phyloP scores from a whole-genome alignment of 2,797 vertebrate species.

The Apodemus agrarius region DNA sequence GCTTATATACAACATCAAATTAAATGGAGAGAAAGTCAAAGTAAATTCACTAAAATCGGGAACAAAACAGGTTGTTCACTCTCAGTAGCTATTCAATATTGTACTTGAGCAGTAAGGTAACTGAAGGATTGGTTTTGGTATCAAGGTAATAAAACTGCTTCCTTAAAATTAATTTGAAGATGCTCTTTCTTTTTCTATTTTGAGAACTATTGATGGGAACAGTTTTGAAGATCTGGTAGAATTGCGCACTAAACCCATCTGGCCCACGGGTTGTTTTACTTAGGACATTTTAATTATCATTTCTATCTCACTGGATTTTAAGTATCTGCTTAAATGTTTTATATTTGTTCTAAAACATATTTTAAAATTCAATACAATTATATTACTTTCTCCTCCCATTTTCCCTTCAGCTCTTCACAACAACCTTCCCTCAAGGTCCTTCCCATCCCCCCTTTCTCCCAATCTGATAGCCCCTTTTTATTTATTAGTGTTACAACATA shows the following conservation, averaged over 20 bases:
- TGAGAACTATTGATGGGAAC: not conserved
- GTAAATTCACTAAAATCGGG: not conserved
- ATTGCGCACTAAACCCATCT: not conserved
- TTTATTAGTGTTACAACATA: not conserved
- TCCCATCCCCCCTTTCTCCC: not conserved
- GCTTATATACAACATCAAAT: not conserved
- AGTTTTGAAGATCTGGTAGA: not conserved
- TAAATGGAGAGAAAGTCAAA: not conserved
- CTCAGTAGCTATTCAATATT: not conserved
- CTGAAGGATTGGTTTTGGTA: not conserved
- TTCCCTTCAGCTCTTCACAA: not conserved
- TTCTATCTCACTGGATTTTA: not conserved
- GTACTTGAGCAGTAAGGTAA: not conserved
- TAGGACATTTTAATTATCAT: not conserved
- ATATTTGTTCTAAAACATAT: not conserved
- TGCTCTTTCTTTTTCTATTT: not conserved
- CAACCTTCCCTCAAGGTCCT: not conserved
- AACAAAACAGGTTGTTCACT: not conserved
- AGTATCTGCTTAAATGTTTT: not conserved
- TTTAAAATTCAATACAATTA: not conserved
- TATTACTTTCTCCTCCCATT: not conserved
- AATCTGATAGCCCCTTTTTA: not conserved
- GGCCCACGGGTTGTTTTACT: not conserved
- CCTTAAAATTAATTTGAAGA: not conserved
- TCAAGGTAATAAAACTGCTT: not conserved